Conservation (phyloP, 1,140 invertebrate species). For the Agrilus planipennis region DNA sequence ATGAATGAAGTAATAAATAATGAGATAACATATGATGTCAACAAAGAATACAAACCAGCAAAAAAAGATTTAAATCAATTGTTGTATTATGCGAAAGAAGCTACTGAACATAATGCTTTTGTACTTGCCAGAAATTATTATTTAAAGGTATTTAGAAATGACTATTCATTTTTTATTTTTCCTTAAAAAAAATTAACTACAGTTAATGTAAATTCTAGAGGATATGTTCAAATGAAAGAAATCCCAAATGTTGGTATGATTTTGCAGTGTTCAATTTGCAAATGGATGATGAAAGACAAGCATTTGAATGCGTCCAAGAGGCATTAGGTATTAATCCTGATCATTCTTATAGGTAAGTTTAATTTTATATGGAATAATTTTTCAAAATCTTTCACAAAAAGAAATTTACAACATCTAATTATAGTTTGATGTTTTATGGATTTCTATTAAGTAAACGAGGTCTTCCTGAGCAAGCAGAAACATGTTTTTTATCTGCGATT, state of each 20-base stretch:
- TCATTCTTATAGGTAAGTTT: conserved; percentile 18
- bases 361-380: neutral
- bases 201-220: conserved; percentile 8
- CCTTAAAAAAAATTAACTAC: conserved; percentile 1
- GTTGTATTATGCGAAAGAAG: conserved; percentile 23
- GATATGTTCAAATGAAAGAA: conserved; percentile 11
- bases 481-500: conserved; percentile 21
- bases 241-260: conserved; percentile 22
- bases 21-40: conserved; percentile 9
- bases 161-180: neutral
- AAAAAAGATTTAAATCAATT: neutral
- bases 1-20: conserved; percentile 22
- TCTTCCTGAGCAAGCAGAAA: conserved; percentile 21
- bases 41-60: neutral
- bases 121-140: conserved; percentile 20
- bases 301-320: conserved; percentile 23
- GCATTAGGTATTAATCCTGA: conserved; percentile 13
- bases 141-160: conserved; percentile 13
- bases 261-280: conserved; percentile 25
- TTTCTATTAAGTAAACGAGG: conserved; percentile 17
- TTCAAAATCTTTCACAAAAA: conserved; percentile 10
- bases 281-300: conserved; percentile 14
- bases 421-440: conserved; percentile 9
- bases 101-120: conserved; percentile 13
- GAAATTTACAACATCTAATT: neutral